Percentiles rank a stretch among this genome's conserved stretches.
Evolutionary conservation across 2,113 vertebrate species (phyloP).

Genomic region (Ailurus styani): DNA sequence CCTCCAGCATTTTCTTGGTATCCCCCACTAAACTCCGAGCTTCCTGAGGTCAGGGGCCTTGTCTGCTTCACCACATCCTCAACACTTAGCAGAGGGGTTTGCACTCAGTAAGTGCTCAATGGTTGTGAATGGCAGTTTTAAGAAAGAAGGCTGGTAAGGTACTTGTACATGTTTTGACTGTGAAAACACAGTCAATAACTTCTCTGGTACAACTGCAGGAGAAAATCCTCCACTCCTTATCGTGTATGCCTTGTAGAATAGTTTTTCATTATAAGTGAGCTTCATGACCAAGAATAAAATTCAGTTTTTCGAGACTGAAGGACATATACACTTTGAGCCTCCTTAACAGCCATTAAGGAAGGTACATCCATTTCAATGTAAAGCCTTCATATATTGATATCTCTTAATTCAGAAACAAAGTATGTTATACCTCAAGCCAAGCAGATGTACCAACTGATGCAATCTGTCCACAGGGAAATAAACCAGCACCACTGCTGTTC

Average conservation of each 20-base stretch:
- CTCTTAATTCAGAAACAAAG: not conserved
- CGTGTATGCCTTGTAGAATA: not conserved
- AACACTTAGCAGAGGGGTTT: not conserved
- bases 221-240: not conserved
- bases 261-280: not conserved
- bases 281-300: not conserved
- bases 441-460: not conserved
- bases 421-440: not conserved
- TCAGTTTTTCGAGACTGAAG: conserved; percentile 1
- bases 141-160: not conserved
- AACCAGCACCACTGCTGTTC: not conserved
- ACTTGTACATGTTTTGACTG: not conserved
- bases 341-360: not conserved
- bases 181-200: not conserved
- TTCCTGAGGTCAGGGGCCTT: not conserved
- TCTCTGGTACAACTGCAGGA: not conserved
- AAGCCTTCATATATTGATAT: not conserved
- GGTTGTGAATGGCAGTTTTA: not conserved
- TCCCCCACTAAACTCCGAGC: not conserved
- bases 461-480: not conserved
- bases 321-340: not conserved
- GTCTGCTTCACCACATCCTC: not conserved
- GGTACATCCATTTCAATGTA: not conserved
- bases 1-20: not conserved
- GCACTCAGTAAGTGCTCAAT: not conserved